These are phyloP conservation scores for Synodontis membranacea DNA, from an alignment of 2,113 vertebrate genomes.

Conservation along the genomic window DNA sequence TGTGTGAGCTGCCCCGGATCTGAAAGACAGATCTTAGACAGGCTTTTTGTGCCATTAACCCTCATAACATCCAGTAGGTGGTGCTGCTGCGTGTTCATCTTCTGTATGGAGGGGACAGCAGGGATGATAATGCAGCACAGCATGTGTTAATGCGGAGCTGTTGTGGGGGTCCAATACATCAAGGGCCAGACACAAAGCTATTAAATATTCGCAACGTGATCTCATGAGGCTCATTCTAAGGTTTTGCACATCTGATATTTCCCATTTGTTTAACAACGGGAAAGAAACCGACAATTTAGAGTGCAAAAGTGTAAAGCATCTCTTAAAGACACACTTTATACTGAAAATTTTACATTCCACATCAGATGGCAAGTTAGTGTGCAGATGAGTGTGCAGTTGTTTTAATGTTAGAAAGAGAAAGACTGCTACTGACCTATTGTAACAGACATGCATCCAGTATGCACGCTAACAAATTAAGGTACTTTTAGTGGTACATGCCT, in stretches of 20 bases:
- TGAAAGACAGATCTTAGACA: not conserved
- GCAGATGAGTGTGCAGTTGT: not conserved
- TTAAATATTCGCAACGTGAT: not conserved
- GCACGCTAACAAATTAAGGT: not conserved
- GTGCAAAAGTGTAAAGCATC: not conserved
- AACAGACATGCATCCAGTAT: not conserved
- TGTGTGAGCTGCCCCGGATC: not conserved
- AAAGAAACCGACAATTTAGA: not conserved
- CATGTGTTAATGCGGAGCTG: constrained; percentile 7
- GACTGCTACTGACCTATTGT: not conserved
- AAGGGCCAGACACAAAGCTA: not conserved
- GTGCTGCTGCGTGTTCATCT: not conserved
- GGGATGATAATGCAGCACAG: constrained; percentile 13
- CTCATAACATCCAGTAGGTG: not conserved
- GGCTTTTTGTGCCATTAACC: not conserved
- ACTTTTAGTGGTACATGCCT: not conserved
- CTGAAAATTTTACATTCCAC: not conserved
- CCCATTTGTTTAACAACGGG: not conserved
- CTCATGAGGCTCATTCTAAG: not conserved
- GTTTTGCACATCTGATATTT: not conserved
- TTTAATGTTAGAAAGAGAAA: not conserved
- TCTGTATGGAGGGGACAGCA: not conserved
- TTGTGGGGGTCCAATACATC: constrained; percentile 1
- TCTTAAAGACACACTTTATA: not conserved
- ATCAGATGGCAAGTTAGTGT: not conserved